Evolutionary conservation across 2,113 vertebrate species (phyloP).

Genomic region (Furnarius figulus): DNA sequence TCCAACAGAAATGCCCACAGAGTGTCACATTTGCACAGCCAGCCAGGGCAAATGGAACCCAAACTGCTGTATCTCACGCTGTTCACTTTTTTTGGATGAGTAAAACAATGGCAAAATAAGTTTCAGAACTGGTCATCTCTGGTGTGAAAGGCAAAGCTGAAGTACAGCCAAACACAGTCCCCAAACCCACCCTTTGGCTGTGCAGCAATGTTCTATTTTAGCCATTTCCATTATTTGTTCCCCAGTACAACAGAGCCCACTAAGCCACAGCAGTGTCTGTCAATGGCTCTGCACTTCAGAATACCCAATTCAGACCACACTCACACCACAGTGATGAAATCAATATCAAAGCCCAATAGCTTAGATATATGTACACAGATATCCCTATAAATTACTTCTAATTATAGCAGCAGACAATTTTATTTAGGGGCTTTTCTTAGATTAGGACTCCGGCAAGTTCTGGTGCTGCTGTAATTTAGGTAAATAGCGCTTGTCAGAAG

Average conservation of each 20-base stretch:
- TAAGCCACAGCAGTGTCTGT: background rate
- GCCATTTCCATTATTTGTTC: background rate
- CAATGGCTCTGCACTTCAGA: background rate
- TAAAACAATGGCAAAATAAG: background rate
- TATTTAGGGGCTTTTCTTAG: background rate
- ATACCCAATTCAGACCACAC: background rate
- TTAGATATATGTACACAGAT: background rate
- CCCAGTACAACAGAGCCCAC: background rate
- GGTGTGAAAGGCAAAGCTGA: background rate
- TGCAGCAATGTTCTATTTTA: background rate
- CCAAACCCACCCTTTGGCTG: background rate
- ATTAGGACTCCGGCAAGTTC: background rate
- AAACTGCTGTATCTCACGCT: background rate
- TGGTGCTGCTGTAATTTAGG: background rate
- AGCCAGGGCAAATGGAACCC: background rate
- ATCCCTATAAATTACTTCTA: background rate
- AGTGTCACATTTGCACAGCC: fast-evolving
- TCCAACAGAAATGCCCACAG: fast-evolving
- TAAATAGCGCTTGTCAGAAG: background rate
- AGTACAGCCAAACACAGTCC: background rate
- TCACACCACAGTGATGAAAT: background rate
- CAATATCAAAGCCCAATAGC: background rate
- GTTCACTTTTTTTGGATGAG: background rate
- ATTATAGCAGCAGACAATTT: background rate
- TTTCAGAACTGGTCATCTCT: background rate